A percentile compares a stretch with the other conserved stretches of the same genome.
phyloP scores from a whole-genome alignment of 2,113 vertebrate genomes.

The Phrynocephalus versicolor region DNA sequence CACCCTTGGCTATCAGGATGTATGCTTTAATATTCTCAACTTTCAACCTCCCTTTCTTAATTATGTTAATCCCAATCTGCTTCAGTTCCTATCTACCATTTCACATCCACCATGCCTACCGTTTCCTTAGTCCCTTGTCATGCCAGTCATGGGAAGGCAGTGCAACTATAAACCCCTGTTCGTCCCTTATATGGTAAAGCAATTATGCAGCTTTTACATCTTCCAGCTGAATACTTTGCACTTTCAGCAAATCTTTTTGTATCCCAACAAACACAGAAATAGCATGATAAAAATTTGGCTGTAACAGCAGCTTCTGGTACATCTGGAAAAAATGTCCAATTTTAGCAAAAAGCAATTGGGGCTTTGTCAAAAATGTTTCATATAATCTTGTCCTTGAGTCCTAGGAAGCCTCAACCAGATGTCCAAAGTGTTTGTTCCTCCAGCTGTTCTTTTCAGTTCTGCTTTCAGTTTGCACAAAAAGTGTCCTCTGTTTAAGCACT shows the following conservation, averaged over 20 bases:
- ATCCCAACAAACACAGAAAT: constrained; percentile 16
- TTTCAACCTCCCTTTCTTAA: neutral
- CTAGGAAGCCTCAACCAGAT: constrained; percentile 8
- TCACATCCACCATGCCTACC: neutral
- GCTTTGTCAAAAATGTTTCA: constrained; percentile 28
- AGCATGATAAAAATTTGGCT: neutral
- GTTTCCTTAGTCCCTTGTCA: neutral
- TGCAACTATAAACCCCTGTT: neutral
- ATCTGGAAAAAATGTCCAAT: constrained; percentile 23
- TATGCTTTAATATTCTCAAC: neutral
- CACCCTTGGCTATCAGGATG: neutral
- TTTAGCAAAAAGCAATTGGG: neutral
- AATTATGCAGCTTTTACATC: constrained; percentile 17
- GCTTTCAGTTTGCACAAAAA: neutral
- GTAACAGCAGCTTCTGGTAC: neutral
- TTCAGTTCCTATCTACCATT: neutral
- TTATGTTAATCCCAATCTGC: neutral
- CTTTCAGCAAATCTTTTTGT: neutral
- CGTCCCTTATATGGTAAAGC: neutral
- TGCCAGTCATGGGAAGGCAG: neutral
- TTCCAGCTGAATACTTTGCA: neutral
- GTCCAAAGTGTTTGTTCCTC: neutral
- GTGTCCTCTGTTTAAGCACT: neutral
- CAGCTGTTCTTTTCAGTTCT: constrained; percentile 10
- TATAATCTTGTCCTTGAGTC: constrained; percentile 20